Evolutionary conservation across 2,113 vertebrate species (phyloP).

Genomic region (Triplophysa dalaica): DNA sequence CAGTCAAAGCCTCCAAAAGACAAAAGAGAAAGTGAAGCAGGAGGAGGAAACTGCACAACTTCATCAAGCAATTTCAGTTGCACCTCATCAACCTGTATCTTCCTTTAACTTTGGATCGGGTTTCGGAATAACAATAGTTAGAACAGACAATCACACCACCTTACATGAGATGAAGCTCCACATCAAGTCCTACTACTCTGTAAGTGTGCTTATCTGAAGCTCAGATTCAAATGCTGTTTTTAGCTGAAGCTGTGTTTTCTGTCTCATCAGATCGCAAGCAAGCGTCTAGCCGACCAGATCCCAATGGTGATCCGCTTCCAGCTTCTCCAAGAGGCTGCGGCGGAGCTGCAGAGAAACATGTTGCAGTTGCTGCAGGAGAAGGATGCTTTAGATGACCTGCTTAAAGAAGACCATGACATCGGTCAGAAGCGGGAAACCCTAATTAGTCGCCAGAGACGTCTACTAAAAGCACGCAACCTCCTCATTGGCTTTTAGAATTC

Average conservation of each 20-base stretch:
- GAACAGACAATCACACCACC: slow-evolving; percentile 27
- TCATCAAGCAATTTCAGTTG: no score
- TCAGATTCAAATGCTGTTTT: slow-evolving; percentile 29
- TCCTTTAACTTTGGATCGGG: no score
- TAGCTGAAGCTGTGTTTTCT: slow-evolving; percentile 36
- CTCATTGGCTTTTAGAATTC: slow-evolving; percentile 62
- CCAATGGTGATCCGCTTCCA: slow-evolving; percentile 82
- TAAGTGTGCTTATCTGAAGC: slow-evolving; percentile 46
- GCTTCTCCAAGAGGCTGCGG: slow-evolving; percentile 70
- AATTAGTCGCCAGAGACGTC: slow-evolving; percentile 64
- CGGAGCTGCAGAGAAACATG: slow-evolving; percentile 75
- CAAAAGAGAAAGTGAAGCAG: neutral
- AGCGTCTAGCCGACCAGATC: slow-evolving; percentile 80
- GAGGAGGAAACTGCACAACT: no score
- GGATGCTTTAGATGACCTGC: slow-evolving; percentile 62
- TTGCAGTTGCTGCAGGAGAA: slow-evolving; percentile 79
- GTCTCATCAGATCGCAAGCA: slow-evolving; percentile 72
- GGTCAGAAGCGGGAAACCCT: slow-evolving; percentile 68
- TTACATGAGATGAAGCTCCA: slow-evolving; percentile 67
- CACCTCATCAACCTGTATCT: no score
- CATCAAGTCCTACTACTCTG: slow-evolving; percentile 67
- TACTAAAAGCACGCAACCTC: slow-evolving; percentile 72
- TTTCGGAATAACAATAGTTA: neutral
- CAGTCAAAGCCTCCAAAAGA: slow-evolving; percentile 36
- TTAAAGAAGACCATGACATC: slow-evolving; percentile 77